These are phyloP conservation scores for Corythaeola cristata DNA, from an alignment of 2,113 vertebrate species.

Conservation along the genomic window DNA sequence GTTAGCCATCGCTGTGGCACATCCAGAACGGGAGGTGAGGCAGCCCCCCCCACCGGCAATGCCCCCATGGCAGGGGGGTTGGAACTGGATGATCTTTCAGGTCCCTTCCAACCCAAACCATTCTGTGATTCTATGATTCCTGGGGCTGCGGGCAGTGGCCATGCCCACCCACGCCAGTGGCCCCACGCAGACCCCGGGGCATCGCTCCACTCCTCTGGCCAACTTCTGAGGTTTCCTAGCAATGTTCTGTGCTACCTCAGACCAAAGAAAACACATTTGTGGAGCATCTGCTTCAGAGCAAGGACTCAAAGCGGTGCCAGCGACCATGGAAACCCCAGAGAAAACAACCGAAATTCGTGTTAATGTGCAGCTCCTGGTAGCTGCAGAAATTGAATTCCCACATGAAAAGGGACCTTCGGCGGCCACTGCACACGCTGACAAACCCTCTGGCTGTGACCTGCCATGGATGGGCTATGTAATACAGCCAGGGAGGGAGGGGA, in stretches of 20 bases:
- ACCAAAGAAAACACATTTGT: not conserved
- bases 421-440: not conserved
- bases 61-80: no score
- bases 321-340: not conserved
- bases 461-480: not conserved
- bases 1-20: accelerated
- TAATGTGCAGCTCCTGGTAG: not conserved
- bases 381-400: not conserved
- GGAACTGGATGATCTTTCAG: no score
- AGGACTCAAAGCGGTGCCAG: not conserved
- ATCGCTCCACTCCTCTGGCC: not conserved
- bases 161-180: not conserved
- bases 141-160: accelerated
- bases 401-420: not conserved
- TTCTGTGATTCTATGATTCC: no score
- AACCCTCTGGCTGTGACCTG: not conserved
- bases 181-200: accelerated
- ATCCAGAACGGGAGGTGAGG: not conserved
- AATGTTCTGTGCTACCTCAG: not conserved
- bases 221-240: not conserved
- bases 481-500: not conserved
- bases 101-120: no score
- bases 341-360: not conserved
- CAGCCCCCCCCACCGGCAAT: not conserved
- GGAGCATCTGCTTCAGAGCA: not conserved